Evolutionary conservation across 2,113 vertebrate genomes (phyloP).

Genomic region (Tachycineta bicolor): DNA sequence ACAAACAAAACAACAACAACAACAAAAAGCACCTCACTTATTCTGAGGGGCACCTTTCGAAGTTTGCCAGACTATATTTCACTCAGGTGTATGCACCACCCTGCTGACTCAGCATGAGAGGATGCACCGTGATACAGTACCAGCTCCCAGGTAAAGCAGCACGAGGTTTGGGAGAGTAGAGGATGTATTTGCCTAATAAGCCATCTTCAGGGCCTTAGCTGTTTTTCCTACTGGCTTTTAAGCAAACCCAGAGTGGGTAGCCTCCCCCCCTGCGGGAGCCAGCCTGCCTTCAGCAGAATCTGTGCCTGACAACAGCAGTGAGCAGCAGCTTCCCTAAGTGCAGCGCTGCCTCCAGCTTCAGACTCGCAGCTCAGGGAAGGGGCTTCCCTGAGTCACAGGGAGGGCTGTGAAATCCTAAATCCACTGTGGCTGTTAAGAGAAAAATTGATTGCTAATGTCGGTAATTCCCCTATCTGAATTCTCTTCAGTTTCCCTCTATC

Average conservation of each 20-base stretch:
- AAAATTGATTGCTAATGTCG: slow-evolving; percentile 39
- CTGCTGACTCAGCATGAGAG: neutral
- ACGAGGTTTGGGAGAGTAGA: neutral
- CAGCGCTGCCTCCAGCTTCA: neutral
- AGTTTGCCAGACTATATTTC: neutral
- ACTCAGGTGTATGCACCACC: neutral
- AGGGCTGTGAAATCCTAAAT: slow-evolving; percentile 4
- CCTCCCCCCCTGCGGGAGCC: neutral
- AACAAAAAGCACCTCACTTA: neutral
- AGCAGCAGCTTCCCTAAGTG: neutral
- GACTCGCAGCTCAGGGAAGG: neutral
- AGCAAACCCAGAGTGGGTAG: neutral
- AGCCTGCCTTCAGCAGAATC: neutral
- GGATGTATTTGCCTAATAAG: neutral
- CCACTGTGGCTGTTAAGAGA: neutral
- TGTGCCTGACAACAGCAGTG: neutral
- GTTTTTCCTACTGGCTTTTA: neutral
- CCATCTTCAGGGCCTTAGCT: neutral
- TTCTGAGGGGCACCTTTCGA: neutral
- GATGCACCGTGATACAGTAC: fast-evolving
- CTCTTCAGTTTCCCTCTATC: neutral
- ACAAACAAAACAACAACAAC: no score
- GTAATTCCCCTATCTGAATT: slow-evolving; percentile 54
- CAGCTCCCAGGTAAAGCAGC: neutral
- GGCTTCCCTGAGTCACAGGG: neutral